phyloP scores from a whole-genome alignment of 2,797 vertebrate species.

The Poeciliopsis turneri region DNA sequence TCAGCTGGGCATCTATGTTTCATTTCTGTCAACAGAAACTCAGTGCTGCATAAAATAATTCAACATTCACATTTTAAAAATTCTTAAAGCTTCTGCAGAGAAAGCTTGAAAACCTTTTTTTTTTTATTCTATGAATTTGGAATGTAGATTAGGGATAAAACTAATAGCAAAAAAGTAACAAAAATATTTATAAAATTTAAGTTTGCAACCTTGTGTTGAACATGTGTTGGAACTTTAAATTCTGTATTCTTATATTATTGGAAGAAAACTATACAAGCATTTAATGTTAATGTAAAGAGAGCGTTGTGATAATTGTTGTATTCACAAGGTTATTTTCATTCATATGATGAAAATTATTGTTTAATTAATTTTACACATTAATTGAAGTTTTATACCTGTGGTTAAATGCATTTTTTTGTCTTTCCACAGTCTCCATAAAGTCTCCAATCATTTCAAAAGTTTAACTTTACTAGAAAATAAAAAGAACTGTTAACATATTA shows the following conservation, averaged over 20 bases:
- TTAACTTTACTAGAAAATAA: background rate
- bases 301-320: background rate
- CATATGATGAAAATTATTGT: background rate
- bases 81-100: background rate
- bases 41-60: background rate
- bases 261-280: background rate
- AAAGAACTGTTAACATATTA: background rate
- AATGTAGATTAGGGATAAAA: background rate
- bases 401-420: background rate
- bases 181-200: too few relatives aligned
- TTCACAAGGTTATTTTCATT: background rate
- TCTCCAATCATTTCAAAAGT: background rate
- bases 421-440: background rate
- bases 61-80: background rate
- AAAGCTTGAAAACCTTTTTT: background rate
- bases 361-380: background rate
- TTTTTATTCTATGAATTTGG: background rate
- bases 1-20: too few relatives aligned
- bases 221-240: background rate
- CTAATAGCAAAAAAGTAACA: too few relatives aligned
- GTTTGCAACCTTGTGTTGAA: background rate
- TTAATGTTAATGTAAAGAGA: background rate
- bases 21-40: background rate
- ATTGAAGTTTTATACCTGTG: background rate
- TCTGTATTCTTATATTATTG: background rate